Evolutionary conservation across 2,797 vertebrate species (phyloP).

Genomic region (Philypnodon macrostomus): DNA sequence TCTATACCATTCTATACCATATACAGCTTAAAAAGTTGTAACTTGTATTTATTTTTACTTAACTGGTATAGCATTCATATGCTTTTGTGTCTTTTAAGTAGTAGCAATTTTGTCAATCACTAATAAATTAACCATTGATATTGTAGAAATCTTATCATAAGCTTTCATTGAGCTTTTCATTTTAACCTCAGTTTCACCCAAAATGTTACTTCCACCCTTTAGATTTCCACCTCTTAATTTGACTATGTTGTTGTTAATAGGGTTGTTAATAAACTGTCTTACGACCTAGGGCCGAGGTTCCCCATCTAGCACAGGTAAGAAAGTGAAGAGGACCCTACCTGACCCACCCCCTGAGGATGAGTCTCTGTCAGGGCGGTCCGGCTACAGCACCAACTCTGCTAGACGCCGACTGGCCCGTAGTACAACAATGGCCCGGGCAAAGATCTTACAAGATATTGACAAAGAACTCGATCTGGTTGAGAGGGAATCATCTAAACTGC

Average conservation of each 20-base stretch:
- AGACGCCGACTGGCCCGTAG: constrained; percentile 93
- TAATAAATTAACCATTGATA: no score
- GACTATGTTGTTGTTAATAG: neutral
- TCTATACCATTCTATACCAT: no score
- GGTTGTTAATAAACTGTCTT: neutral
- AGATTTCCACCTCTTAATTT: no score
- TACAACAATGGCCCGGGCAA: constrained; percentile 96
- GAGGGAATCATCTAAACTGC: constrained; percentile 96
- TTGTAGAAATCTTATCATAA: no score
- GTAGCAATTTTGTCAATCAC: no score
- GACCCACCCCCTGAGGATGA: constrained; percentile 95
- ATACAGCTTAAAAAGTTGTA: no score
- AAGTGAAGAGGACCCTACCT: constrained; percentile 96
- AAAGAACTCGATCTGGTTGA: constrained; percentile 96
- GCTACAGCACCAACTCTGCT: constrained; percentile 87
- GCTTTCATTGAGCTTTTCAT: no score
- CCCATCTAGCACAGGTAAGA: constrained; percentile 88
- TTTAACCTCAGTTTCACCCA: no score
- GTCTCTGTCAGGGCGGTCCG: constrained; percentile 76
- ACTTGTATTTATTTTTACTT: no score
- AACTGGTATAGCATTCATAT: no score
- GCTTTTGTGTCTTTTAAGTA: no score
- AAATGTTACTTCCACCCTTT: no score
- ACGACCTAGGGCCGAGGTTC: constrained; percentile 80
- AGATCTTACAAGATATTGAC: constrained; percentile 99